These are phyloP conservation scores for Ceratina japonica DNA, from an alignment of 1,140 invertebrate species.

Conservation along the genomic window DNA sequence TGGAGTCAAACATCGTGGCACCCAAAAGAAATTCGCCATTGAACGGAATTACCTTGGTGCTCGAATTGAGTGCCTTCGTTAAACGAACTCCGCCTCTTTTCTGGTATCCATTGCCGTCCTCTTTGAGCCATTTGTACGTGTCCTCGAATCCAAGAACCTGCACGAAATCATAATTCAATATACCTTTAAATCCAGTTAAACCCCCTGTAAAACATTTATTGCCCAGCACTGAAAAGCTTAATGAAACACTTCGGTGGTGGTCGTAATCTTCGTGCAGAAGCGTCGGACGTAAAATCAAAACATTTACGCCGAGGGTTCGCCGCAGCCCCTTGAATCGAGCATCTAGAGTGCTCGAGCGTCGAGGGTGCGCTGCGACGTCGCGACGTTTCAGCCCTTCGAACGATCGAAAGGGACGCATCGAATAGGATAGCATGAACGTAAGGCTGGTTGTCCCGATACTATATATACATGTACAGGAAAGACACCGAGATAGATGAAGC, in stretches of 20 bases:
- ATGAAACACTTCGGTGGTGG: not conserved
- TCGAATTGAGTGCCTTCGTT: slow-evolving; percentile 67
- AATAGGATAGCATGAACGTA: slow-evolving; percentile 56
- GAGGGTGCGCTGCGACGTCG: slow-evolving; percentile 48
- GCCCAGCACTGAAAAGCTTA: not conserved
- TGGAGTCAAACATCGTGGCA: not conserved
- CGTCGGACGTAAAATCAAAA: not conserved
- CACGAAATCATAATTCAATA: slow-evolving; percentile 29
- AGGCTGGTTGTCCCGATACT: slow-evolving; percentile 47
- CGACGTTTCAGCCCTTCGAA: slow-evolving; percentile 53
- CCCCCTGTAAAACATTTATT: too few species aligned
- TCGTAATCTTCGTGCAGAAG: not conserved
- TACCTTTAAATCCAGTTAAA: too few species aligned
- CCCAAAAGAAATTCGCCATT: not conserved
- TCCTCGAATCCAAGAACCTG: slow-evolving; percentile 81
- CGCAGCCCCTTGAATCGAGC: not conserved
- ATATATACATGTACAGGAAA: not conserved
- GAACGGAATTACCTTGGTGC: slow-evolving; percentile 73
- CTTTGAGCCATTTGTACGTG: slow-evolving; percentile 80
- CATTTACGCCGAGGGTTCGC: not conserved
- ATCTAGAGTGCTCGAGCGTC: not conserved
- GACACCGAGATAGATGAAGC: not conserved
- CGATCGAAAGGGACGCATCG: slow-evolving; percentile 57
- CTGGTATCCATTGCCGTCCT: slow-evolving; percentile 68
- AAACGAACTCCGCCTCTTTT: slow-evolving; percentile 70